Conservation (phyloP, 2,113 vertebrate genomes). For the Ellobius talpinus region DNA sequence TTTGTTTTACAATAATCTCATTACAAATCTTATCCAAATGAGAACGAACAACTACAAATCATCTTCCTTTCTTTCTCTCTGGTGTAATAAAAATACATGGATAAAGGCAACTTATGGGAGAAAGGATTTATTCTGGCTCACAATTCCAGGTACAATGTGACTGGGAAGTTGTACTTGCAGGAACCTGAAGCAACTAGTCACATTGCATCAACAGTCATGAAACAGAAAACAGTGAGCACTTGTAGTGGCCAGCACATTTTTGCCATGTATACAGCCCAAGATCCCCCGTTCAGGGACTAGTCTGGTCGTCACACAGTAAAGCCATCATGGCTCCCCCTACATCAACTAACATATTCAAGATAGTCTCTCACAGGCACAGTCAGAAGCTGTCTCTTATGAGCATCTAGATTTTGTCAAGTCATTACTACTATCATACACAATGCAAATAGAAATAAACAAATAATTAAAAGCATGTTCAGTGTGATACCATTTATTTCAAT, state of each 20-base stretch:
- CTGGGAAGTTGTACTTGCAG: background rate
- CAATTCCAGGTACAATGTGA: background rate
- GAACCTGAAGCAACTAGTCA: background rate
- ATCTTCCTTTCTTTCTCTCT: background rate
- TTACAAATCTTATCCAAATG: background rate
- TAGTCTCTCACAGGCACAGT: background rate
- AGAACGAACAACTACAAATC: background rate
- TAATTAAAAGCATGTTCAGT: background rate
- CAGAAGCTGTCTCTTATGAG: background rate
- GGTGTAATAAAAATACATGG: background rate
- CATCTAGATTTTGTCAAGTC: background rate
- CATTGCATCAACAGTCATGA: too few species aligned
- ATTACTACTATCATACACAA: background rate
- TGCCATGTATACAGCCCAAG: background rate
- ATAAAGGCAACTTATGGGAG: background rate
- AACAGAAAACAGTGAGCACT: background rate
- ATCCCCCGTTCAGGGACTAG: background rate
- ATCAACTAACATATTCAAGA: background rate
- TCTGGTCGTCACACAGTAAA: background rate
- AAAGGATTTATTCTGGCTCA: background rate
- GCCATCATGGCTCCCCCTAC: background rate
- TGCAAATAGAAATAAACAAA: conserved; percentile 5
- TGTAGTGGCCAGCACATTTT: background rate
- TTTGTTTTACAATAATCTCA: background rate
- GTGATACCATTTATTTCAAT: background rate